Base-by-base conservation (phyloP, 2,797 vertebrate genomes). In the Harpagifer antarcticus region DNA sequence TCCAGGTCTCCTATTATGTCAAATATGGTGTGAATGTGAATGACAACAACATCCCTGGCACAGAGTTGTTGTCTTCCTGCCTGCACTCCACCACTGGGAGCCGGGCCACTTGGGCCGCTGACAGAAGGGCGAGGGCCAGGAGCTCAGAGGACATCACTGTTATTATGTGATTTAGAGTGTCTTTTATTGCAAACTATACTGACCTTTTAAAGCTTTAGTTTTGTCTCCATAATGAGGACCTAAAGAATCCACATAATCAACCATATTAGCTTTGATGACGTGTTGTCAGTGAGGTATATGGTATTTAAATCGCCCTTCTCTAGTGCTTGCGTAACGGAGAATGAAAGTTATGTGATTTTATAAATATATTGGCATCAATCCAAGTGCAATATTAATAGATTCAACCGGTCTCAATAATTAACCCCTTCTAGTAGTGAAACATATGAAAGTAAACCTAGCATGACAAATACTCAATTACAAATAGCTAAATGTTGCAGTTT, bases 31-130 rank as follows among this genome's bases (percentile, higher is more conserved):
- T 8, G 7, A 50, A 63, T 74, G 78, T 81, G 64, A 68, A 72
- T 54, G 58, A 66, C 45, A 83, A 81, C 72, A 88, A 43, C 62
- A 59, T 74, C 68, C 59, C 74, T 60, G 66, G 43, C 47, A 62
- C 84, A 42, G 52, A 78, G 59, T 65, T 92, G 88, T 85, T 91
- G 84, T 77, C 42, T 90, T 89, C 63, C 62, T 82, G 86, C 80
- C 90, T 81, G 66, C 80, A 58, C 74, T 67, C 60, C 68, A 45
- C 69, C 78, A 75, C 74, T 68, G 82, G 86, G 87, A 86, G 47
- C 73, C 45, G 31, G 3, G 89, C 86, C 86, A 88, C 81, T 60
- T 90, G 84, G 85, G 79, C 78, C 13, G 62, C 61, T 47, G 7
- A 65, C 54, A 65, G 50, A 40, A 27, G 62, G 65, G 15, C 19